phyloP scores from a whole-genome alignment of 1,140 invertebrate species.

The Physella acuta region DNA sequence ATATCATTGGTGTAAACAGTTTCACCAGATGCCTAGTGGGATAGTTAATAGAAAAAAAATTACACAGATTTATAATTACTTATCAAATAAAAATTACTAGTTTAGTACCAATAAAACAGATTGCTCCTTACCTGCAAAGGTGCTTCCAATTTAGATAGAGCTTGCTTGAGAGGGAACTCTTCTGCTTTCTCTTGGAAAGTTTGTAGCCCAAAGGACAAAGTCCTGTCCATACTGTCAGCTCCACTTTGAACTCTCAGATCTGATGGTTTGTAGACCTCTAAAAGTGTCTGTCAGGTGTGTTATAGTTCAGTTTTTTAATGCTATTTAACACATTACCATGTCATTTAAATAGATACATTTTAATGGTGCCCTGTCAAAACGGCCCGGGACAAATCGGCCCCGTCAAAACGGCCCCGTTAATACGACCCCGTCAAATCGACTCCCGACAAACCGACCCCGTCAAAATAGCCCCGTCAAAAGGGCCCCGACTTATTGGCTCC shows the following conservation, averaged over 20 bases:
- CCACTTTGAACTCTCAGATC: slow-evolving; percentile 27
- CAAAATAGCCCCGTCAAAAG: too few relatives aligned
- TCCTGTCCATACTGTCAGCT: slow-evolving; percentile 55
- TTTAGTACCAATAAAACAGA: not conserved
- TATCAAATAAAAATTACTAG: not conserved
- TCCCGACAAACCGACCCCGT: too few relatives aligned
- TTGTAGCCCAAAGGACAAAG: slow-evolving; percentile 71
- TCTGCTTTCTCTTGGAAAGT: slow-evolving; percentile 72
- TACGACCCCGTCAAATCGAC: too few relatives aligned
- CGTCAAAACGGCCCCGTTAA: too few relatives aligned
- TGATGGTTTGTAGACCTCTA: slow-evolving; percentile 13
- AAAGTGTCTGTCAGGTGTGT: slow-evolving; percentile 27
- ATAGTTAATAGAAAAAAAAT: not conserved
- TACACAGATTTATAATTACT: not conserved
- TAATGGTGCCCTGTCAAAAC: too few relatives aligned
- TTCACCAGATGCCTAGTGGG: slow-evolving; percentile 56
- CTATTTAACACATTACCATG: too few relatives aligned
- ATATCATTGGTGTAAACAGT: slow-evolving; percentile 63
- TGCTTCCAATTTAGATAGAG: slow-evolving; percentile 76
- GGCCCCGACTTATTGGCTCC: too few relatives aligned
- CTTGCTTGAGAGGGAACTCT: slow-evolving; percentile 78
- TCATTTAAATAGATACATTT: too few relatives aligned
- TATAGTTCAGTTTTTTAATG: too few relatives aligned
- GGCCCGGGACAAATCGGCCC: too few relatives aligned
- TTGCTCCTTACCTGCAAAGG: slow-evolving; percentile 63